Base-by-base conservation (phyloP, 2,797 vertebrate genomes). In the Delichon dasypus region DNA sequence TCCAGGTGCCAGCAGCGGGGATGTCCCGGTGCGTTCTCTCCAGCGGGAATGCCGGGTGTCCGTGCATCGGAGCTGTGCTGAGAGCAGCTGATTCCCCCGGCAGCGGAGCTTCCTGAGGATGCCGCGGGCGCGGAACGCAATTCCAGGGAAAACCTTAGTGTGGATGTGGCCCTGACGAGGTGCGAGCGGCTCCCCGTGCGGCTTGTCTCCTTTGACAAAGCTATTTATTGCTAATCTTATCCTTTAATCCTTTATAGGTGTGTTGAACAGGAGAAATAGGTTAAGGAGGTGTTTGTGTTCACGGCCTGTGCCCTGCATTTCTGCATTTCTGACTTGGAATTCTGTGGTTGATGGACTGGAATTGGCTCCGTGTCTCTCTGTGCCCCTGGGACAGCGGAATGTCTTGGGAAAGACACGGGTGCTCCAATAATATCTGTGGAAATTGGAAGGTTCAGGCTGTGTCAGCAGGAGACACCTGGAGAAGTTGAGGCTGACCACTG, bases 71-170 rank as follows among this genome's bases (percentile, higher is more conserved):
- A 79, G 70, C 10, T n/a, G 74, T 15, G 89, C 57, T n/a, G 74
- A 88, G 84, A 34, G 65, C 66, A 38, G 78, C 73, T 18, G 61
- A 51, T 88, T 5, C n/a, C 89, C 38, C 38, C 38, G 12, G 38
- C 38, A 38, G 38, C 38, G 10, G 27, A 53, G 51, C 29, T 54
- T 8, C 70, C 66, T 2, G 27, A 8, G 17, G 11, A 10, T 23
- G 67, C 50, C 32, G 48, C 34, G 16, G 11, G 34, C 38, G 16
- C 7, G 2, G 21, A 40, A 15, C 15, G 3, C 53, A 17, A 61
- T 89, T 66, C 72, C 74, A 38, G 90, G 79, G 82, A 78, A 93
- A 72, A 61, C 72, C 89, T 64, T 29, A 11, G 14, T 45, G n/a
- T 34, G 45, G 45, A 45, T 40, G 48, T 34, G 15, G 53, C 64